Conservation (phyloP, 1,140 invertebrate genomes). For the Zaprionus nigranus region DNA sequence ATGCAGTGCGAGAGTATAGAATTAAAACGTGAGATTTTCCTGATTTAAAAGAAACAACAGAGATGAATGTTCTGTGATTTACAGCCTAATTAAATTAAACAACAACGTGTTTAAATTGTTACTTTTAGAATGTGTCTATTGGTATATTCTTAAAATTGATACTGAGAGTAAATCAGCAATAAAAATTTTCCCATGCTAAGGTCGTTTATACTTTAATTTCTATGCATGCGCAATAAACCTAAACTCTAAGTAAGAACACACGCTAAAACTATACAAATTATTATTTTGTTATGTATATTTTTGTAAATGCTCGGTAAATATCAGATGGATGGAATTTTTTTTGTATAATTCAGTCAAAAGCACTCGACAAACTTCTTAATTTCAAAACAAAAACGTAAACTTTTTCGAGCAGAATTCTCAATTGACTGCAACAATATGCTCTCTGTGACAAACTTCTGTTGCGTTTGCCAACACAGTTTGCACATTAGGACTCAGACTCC, state of each 20-base stretch:
- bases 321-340: background rate
- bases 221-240: background rate
- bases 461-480: conserved; percentile 63
- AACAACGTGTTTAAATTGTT: background rate
- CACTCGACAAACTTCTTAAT: background rate
- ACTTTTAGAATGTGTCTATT: background rate
- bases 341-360: background rate
- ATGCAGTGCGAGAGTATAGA: background rate
- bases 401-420: conserved; percentile 7
- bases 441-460: background rate
- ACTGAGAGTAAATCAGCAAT: background rate
- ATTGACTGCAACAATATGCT: conserved; percentile 3
- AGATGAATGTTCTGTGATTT: background rate
- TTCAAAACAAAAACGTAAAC: background rate
- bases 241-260: background rate
- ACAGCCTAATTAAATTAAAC: background rate
- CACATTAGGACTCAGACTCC: conserved; percentile 53
- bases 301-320: background rate
- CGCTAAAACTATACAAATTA: background rate
- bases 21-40: background rate
- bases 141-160: background rate
- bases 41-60: background rate
- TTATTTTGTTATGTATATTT: background rate
- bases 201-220: background rate
- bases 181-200: background rate